Base-by-base conservation (phyloP, 1,140 invertebrate genomes). In the Belonocnema kinseyi region DNA sequence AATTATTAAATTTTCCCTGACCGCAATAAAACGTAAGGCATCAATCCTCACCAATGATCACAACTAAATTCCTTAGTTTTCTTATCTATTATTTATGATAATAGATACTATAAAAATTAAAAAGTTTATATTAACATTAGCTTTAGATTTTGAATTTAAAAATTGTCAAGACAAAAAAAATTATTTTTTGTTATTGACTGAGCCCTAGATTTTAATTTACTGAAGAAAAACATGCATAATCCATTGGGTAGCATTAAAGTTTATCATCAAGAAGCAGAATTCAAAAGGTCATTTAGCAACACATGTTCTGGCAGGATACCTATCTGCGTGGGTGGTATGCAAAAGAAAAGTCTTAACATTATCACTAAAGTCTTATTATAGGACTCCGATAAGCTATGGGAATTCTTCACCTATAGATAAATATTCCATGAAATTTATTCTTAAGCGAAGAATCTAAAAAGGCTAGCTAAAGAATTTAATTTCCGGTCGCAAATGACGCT, bases 391-490 rank as follows among this genome's bases (percentile, higher is more conserved):
- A 66, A 66, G 61, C 61, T 21, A 66, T 33, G 40, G 61, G 61
- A 66, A 66, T 66, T 33, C 61, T 40, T 46, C 40, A 26, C 16
- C 61, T 13, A 66, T 33, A 66, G 26, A 66, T 66, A 66, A 66
- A 26, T 26, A 26, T 26, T 66, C 33, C 61, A 40, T 66, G 61
- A 66, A 66, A 66, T 66, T 66, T 66, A 66, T 66, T 66, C 61
- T 66, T 66, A 40, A 66, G 16, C 61, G 61, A 66, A 66, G 61
- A 66, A 66, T 66, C n/a, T 66, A 66, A 66, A 66, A 21, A 66
- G 40, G 26, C 26, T 40, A 66, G 26, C 73, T 78, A 72, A 71
- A 79, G 85, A 84, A 85, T 87, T 85, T 85, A 85, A 87, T 87
- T 86, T 87, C 86, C 84, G 81, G 80, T 58, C 73, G 75, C 75